These are phyloP conservation scores for Tenthredo notha DNA, from an alignment of 2,888 invertebrate genomes.

Conservation along the genomic window DNA sequence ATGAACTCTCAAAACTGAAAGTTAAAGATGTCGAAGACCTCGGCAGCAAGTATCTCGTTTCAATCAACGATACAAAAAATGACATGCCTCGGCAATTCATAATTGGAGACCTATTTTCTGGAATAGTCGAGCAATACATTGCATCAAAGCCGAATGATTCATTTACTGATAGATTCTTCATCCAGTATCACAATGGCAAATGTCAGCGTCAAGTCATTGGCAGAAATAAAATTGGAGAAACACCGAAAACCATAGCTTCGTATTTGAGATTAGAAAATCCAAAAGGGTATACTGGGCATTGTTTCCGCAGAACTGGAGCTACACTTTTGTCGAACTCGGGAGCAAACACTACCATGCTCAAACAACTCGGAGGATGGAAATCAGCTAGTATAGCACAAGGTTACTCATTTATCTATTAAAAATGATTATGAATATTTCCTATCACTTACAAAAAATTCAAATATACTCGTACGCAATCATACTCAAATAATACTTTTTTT, in stretches of 20 bases:
- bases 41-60: slow-evolving; percentile 56
- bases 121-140: slow-evolving; percentile 56
- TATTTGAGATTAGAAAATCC: slow-evolving; percentile 56
- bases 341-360: slow-evolving; percentile 56
- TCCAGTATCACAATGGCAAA: slow-evolving; percentile 59
- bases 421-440: slow-evolving; percentile 16
- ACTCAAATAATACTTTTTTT: slow-evolving; percentile 18
- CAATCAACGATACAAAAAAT: slow-evolving; percentile 58
- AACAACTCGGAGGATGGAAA: slow-evolving; percentile 59
- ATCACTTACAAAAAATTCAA: slow-evolving; percentile 29
- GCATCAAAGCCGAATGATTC: slow-evolving; percentile 54
- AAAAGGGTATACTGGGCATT: slow-evolving; percentile 58
- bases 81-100: slow-evolving; percentile 58
- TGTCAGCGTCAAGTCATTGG: slow-evolving; percentile 57
- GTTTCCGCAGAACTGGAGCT: slow-evolving; percentile 59
- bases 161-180: slow-evolving; percentile 59
- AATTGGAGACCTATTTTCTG: slow-evolving; percentile 58
- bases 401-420: slow-evolving; percentile 34
- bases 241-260: slow-evolving; percentile 57
- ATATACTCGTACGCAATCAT: slow-evolving; percentile 41
- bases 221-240: slow-evolving; percentile 59
- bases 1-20: slow-evolving; percentile 57
- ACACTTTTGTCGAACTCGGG: slow-evolving; percentile 59
- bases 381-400: slow-evolving; percentile 57
- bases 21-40: slow-evolving; percentile 58